Conservation (phyloP, 1,140 invertebrate species). For the Mesaphorura yosii region DNA sequence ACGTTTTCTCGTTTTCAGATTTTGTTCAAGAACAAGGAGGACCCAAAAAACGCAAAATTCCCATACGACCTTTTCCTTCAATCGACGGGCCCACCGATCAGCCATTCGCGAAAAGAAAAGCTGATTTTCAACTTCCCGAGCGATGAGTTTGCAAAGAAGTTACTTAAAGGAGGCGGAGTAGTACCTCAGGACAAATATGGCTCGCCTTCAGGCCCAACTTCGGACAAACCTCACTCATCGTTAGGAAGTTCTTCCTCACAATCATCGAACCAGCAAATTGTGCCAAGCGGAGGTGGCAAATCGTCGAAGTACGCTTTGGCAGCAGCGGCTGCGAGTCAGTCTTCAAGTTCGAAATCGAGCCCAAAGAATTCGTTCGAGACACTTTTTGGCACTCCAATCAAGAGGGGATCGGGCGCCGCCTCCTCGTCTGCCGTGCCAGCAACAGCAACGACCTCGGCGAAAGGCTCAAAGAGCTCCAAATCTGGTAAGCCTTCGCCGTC, state of each 20-base stretch:
- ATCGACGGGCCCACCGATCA: slow-evolving; percentile 54
- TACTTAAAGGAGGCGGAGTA: slow-evolving; percentile 76
- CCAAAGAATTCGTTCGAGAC: slow-evolving; percentile 55
- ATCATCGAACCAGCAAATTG: neutral
- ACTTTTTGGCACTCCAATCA: slow-evolving; percentile 67
- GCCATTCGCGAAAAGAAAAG: slow-evolving; percentile 54
- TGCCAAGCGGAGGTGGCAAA: slow-evolving; percentile 23
- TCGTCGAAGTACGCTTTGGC: slow-evolving; percentile 26
- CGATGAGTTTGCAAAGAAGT: slow-evolving; percentile 75
- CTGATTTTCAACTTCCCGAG: slow-evolving; percentile 70
- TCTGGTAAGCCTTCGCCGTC: slow-evolving; percentile 4
- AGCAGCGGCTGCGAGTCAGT: slow-evolving; percentile 53
- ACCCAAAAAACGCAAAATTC: slow-evolving; percentile 75
- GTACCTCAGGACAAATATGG: slow-evolving; percentile 15
- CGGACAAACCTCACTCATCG: neutral
- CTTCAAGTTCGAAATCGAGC: slow-evolving; percentile 46
- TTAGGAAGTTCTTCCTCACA: slow-evolving; percentile 5
- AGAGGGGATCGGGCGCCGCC: slow-evolving; percentile 33
- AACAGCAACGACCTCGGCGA: slow-evolving; percentile 50
- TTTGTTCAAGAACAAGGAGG: slow-evolving; percentile 71
- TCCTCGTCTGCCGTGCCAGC: slow-evolving; percentile 32
- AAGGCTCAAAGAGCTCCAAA: slow-evolving; percentile 41
- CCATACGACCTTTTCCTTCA: slow-evolving; percentile 76
- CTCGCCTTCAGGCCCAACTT: too few relatives aligned
- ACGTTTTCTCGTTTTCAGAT: slow-evolving; percentile 12